phyloP scores from a whole-genome alignment of 2,113 vertebrate genomes.

The Scalopus aquaticus region DNA sequence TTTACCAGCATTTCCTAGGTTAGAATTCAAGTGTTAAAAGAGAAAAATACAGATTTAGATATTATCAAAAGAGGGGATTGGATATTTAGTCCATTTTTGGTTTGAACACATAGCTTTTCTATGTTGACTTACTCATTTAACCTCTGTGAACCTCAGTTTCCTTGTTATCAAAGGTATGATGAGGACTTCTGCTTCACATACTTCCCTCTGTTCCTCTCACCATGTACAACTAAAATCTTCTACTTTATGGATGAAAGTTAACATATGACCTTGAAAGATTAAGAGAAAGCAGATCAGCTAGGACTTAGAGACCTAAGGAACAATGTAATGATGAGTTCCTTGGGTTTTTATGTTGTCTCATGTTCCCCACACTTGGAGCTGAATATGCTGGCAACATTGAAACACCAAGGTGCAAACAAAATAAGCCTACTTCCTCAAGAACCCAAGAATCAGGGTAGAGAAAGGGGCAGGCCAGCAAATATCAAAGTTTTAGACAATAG shows the following conservation, averaged over 20 bases:
- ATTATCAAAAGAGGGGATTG: not conserved
- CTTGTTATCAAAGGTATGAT: not conserved
- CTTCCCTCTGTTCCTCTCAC: not conserved
- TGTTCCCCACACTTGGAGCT: not conserved
- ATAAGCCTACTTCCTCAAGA: not conserved
- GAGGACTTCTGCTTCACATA: not conserved
- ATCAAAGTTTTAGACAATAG: not conserved
- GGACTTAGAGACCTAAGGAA: not conserved
- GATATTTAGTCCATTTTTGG: not conserved
- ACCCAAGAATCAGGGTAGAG: not conserved
- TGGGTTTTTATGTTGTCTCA: not conserved
- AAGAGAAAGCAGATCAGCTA: not conserved
- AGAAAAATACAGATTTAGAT: not conserved
- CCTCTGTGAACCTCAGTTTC: not conserved
- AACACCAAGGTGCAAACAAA: not conserved
- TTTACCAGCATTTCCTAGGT: not conserved
- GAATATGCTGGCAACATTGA: not conserved
- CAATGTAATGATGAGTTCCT: not conserved
- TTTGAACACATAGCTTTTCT: not conserved
- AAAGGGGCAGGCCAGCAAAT: not conserved
- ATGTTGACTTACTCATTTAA: not conserved
- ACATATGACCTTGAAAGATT: no score
- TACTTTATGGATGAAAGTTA: not conserved
- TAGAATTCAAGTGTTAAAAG: not conserved
- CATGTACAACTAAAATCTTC: not conserved